Base-by-base conservation (phyloP, 2,888 invertebrate species). In the Timema podura region DNA sequence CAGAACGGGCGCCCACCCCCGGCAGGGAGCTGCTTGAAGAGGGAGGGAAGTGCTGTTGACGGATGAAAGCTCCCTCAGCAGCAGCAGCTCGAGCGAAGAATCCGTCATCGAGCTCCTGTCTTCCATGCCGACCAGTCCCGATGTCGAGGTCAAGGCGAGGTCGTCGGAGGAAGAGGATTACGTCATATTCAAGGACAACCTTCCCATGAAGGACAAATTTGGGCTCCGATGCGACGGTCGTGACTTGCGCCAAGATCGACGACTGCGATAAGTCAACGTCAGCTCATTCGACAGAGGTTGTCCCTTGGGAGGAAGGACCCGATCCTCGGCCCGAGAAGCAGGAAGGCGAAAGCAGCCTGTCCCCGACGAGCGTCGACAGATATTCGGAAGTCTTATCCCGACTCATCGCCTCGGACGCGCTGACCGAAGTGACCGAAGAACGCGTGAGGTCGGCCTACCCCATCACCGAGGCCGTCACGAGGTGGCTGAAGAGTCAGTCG, bases 391-490 rank as follows among this genome's bases (percentile, higher is more conserved):
- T 65, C 11, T 57, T 73, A 46, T 70, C 72, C 5, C 47, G 46
- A 10, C 30, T 44, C 10, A 66, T 73, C 11, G 54, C 72, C 44
- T 57, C 64, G n/a, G 70, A 70, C 65, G 72, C 72, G 30, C 51
- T 67, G 11, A 46, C 30, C 30, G 57, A 44, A 44, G 64, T 51
- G 49, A 65, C 10, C n/a, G n/a, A 44, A 13, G 65, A 65, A 48
- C 48, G 57, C 54, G 45, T 59, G 15, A 65, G n/a, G 48, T 30
- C 67, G 51, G 65, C 57, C 67, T 59, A 64, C 15, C 85, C 86
- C 11, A 85, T 88, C 70, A 87, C 86, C 5, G 81, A 83, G 65
- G 87, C 87, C 0, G 87, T 88, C 1, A 85, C 82, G 65, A 83
- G 85, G 69, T 88, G 88, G 88, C 82, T 88, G 75, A 80, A 80